Base-by-base conservation (phyloP, 2,113 vertebrate species). In the Engraulis encrasicolus region DNA sequence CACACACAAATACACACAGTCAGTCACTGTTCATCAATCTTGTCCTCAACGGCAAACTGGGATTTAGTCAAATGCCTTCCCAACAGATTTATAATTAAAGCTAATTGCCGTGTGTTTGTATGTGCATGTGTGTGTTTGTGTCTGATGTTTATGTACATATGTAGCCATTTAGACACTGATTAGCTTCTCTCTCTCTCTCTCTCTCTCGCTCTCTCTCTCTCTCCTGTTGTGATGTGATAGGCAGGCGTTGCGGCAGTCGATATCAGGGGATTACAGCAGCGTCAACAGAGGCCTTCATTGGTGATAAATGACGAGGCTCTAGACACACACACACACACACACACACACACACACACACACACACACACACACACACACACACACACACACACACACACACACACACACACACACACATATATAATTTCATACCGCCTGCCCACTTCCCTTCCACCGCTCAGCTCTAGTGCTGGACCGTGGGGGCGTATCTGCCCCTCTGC, bases 401-500 rank as follows among this genome's bases (percentile, higher is more conserved):
- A 23, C 58, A 27, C 17, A 54, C 11, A 54, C 52, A 54, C 23
- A 48, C 20, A 36, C 50, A 58, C 17, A 52, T n/a, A n/a, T n/a
- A n/a, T n/a, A n/a, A n/a, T n/a, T n/a, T n/a, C n/a, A n/a, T 38
- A 3, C 31, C 34, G 34, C 2, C 0, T 6, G 40, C 19, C 27
- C 18, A 20, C 36, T 54, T n/a, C 45, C 40, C 78, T 36, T 37
- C 66, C 66, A 37, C 36, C 38, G 71, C 54, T 23, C 49, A 61
- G 48, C 49, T 77, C 38, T 50, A 77, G 27, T 82, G 38, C 58
- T 74, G 66, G 66, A 74, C 66, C 66, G 18, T 14, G 34, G 27
- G 31, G 27, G 66, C 66, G 78, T 80, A 77, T 78, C 50, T 31
- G 17, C 50, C 78, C 50, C n/a, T 85, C 78, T 89, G 71, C 88